phyloP scores from a whole-genome alignment of 1,140 invertebrate genomes.

The Apis mellifera region DNA sequence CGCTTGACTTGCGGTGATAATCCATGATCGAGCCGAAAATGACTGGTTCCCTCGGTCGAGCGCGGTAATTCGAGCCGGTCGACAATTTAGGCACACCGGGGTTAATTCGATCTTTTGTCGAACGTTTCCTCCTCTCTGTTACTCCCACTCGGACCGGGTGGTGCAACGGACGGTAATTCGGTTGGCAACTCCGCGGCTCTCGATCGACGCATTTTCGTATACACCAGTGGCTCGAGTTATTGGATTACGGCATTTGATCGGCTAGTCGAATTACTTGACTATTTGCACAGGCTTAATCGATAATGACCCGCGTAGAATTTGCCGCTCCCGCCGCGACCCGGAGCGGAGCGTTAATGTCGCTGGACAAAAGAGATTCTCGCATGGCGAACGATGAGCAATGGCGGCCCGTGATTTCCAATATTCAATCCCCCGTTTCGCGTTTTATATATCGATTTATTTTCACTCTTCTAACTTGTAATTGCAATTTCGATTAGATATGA shows the following conservation, averaged over 20 bases:
- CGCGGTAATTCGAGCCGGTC: conserved; percentile 28
- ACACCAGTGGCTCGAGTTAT: conserved; percentile 43
- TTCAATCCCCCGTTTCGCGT: too few species aligned
- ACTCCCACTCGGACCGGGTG: conserved; percentile 6
- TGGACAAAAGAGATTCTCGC: conserved; percentile 8
- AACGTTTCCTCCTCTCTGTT: not conserved
- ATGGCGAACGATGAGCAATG: not conserved
- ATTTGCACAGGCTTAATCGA: conserved; percentile 51
- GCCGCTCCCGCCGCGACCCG: not conserved
- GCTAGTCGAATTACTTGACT: conserved; percentile 51
- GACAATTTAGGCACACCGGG: conserved; percentile 26
- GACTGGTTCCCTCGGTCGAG: not conserved
- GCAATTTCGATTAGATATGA: too few species aligned
- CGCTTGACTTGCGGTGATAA: conserved; percentile 32
- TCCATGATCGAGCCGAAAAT: conserved; percentile 28
- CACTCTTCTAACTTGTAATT: too few species aligned
- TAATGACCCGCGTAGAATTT: conserved; percentile 44
- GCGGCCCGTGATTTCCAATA: not conserved
- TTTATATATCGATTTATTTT: too few species aligned
- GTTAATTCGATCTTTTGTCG: conserved; percentile 56
- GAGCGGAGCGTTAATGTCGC: conserved; percentile 3
- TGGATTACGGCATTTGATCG: conserved; percentile 40
- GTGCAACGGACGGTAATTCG: conserved; percentile 33
- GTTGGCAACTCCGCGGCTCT: conserved; percentile 23
- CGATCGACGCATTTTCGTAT: conserved; percentile 43